A percentile compares a stretch with the other conserved stretches of the same genome.
These are phyloP conservation scores for Nibea coibor DNA, from an alignment of 2,113 vertebrate genomes.

Conservation along the genomic window DNA sequence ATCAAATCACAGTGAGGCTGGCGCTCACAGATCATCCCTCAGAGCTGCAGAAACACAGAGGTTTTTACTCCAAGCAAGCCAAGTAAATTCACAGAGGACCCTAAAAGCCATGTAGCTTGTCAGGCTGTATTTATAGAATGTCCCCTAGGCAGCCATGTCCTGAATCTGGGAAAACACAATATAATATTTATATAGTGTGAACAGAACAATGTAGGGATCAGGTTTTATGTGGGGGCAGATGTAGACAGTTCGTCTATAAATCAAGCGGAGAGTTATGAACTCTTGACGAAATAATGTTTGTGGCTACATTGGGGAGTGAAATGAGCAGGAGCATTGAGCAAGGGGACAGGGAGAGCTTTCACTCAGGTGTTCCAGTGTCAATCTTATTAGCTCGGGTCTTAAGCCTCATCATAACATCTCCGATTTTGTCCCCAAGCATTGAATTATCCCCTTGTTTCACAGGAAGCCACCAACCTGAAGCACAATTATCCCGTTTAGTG, in stretches of 20 bases:
- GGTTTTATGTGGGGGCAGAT: slow-evolving; percentile 49
- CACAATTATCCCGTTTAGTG: slow-evolving; percentile 48
- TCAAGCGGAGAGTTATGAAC: slow-evolving; percentile 51
- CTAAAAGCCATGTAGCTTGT: slow-evolving; percentile 80
- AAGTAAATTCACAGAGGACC: slow-evolving; percentile 66
- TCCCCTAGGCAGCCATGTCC: slow-evolving; percentile 77
- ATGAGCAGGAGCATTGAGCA: background rate
- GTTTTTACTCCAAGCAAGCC: slow-evolving; percentile 70
- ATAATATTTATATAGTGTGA: slow-evolving; percentile 79
- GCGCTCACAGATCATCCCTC: slow-evolving; percentile 68
- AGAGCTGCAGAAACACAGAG: slow-evolving; percentile 64
- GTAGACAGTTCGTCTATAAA: slow-evolving; percentile 65
- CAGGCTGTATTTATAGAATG: slow-evolving; percentile 81
- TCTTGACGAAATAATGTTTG: slow-evolving; percentile 47
- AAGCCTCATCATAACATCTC: slow-evolving; percentile 23
- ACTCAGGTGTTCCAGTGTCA: slow-evolving; percentile 22
- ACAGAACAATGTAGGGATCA: slow-evolving; percentile 59
- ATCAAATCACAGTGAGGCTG: slow-evolving; percentile 61
- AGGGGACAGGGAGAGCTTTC: slow-evolving; percentile 1
- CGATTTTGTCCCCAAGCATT: slow-evolving; percentile 18
- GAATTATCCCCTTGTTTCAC: slow-evolving; percentile 31
- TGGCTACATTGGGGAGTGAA: slow-evolving; percentile 22
- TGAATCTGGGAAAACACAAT: slow-evolving; percentile 77
- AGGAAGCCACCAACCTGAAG: slow-evolving; percentile 25
- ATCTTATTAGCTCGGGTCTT: slow-evolving; percentile 40